Evolutionary conservation across 1,140 invertebrate species (phyloP), one percentile per base, ranked within the genome.

Genomic region (Eumeta japonica): DNA sequence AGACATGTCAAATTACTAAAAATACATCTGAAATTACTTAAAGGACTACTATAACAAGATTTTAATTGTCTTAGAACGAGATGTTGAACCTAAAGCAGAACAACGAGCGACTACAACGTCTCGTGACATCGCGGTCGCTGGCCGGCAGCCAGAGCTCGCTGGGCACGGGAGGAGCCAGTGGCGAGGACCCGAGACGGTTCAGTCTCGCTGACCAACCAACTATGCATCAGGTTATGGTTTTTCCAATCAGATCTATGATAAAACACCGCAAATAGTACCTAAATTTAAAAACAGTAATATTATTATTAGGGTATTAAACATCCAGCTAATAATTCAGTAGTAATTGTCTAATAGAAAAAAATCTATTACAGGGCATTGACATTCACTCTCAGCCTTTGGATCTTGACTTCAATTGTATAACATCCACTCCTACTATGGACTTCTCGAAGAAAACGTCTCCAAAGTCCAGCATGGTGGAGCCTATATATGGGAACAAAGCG

Each of bases 31-130:
- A 29, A 24, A 35, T 18, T 13, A 18, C 34, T 18, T 35, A 14
- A 18, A 12, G 20, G 16, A 13, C 14, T 35, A 35, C 13, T 35
- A 18, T 24, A 24, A 7, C n/a, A 7, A 24, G n/a, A 5, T 24
- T 5, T 7, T 5, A n/a, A 24, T 7, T 7, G n/a, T 78, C 80
- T 19, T 70, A 94, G 90, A 90, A 88, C 62, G 94, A 98, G 76
- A 97, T 98, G 92, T 76, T 92, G 49, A 92, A 89, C 52, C 73
- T 98, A 48, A 97, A 97, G 62, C 92, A 97, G 56, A 97, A 98
- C 62, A 98, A 98, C 66, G 93, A 97, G 55, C 81, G 94, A 19
- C 79, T 98, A 0, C 93, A 97, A 55, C 81, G 90, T 48, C 75
- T 94, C 46, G 88, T 95, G 1, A 87, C 86, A 3, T 88, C 83